Percentiles rank a stretch among this genome's conserved stretches.
phyloP scores from a whole-genome alignment of 2,888 invertebrate genomes.

The Lamellibrachia columna region DNA sequence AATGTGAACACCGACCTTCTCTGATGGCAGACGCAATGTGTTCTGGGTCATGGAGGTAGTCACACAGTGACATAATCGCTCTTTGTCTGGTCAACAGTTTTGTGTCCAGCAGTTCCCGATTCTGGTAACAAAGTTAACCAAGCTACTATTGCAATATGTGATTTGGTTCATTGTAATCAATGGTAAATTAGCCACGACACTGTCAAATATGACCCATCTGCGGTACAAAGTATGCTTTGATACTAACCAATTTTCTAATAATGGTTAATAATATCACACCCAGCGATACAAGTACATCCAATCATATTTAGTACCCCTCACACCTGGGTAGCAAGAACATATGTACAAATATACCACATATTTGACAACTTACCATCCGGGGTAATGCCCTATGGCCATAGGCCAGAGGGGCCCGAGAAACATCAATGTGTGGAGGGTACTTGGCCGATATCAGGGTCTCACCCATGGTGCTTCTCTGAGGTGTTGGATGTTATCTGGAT shows the following conservation, averaged over 20 bases:
- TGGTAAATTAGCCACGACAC: background rate
- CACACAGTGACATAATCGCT: slow-evolving; percentile 65
- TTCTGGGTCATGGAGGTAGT: slow-evolving; percentile 66
- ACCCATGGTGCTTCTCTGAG: slow-evolving; percentile 51
- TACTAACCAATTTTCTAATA: too few relatives aligned
- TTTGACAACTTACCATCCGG: slow-evolving; percentile 55
- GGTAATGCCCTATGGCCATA: slow-evolving; percentile 65
- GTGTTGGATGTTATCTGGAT: background rate
- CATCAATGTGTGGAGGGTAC: slow-evolving; percentile 65
- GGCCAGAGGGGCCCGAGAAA: slow-evolving; percentile 63
- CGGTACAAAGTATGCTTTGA: too few relatives aligned
- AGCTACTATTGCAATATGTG: background rate
- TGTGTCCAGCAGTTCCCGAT: slow-evolving; percentile 60
- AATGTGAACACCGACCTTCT: slow-evolving; percentile 48
- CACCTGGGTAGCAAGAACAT: too few relatives aligned
- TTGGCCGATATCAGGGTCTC: slow-evolving; percentile 62
- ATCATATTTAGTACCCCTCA: background rate
- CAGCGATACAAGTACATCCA: too few relatives aligned
- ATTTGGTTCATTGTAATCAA: background rate
- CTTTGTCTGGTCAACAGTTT: slow-evolving; percentile 60
- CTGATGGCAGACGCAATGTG: slow-evolving; percentile 62
- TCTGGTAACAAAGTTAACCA: slow-evolving; percentile 48
- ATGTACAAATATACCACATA: background rate
- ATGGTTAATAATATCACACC: too few relatives aligned
- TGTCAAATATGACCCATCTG: background rate